phyloP scores from a whole-genome alignment of 2,888 invertebrate genomes.

The Trilocha varians region DNA sequence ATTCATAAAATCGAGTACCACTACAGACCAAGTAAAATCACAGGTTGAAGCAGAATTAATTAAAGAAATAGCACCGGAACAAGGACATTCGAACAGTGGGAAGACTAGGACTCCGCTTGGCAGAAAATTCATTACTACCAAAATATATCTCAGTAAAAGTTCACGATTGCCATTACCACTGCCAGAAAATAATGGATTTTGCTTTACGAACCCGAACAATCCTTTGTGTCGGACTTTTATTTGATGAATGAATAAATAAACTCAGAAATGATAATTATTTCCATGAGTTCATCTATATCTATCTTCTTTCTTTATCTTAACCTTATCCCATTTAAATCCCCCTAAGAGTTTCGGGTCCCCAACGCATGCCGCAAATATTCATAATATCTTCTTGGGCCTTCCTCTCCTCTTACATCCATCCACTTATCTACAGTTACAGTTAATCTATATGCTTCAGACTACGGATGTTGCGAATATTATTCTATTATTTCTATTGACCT shows the following conservation, averaged over 20 bases:
- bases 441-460: no score
- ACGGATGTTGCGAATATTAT: no score
- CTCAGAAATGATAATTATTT: no score
- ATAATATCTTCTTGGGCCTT: no score
- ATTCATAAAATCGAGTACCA: neutral
- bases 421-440: no score
- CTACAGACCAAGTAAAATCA: slow-evolving; percentile 8
- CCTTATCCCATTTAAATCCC: no score
- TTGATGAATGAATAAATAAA: slow-evolving; percentile 9
- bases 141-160: slow-evolving; percentile 32
- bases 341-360: no score
- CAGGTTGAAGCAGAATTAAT: slow-evolving; percentile 24
- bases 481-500: no score
- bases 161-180: slow-evolving; percentile 33
- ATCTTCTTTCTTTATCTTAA: no score
- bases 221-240: slow-evolving; percentile 31
- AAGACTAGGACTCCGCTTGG: neutral
- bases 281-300: no score
- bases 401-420: no score
- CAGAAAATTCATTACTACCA: slow-evolving; percentile 17
- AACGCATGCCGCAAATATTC: no score
- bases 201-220: slow-evolving; percentile 35
- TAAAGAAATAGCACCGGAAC: slow-evolving; percentile 15
- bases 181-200: slow-evolving; percentile 42
- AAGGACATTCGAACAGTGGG: neutral